Evolutionary conservation across 2,888 invertebrate species (phyloP).

Genomic region (Diachrysia chrysitis): DNA sequence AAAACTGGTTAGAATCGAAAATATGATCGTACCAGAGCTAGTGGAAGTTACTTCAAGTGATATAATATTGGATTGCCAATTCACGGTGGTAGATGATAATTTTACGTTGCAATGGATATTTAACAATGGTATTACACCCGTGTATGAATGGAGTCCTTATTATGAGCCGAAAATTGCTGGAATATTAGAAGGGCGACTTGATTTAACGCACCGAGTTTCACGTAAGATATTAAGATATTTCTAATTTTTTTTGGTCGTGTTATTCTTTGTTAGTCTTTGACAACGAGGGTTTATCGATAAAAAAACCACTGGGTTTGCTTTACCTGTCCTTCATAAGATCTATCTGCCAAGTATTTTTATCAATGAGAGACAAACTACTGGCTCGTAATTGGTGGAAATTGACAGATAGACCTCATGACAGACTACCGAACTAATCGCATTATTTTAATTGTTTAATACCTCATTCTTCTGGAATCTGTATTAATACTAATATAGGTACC

Average conservation of each 20-base stretch:
- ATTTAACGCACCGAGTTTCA: constrained; percentile 52
- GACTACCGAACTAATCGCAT: too few species aligned
- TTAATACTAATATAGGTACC: neutral
- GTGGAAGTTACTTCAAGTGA: constrained; percentile 55
- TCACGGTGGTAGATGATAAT: constrained; percentile 52
- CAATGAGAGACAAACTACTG: too few species aligned
- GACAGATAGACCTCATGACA: too few species aligned
- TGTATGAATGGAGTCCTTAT: constrained; percentile 63
- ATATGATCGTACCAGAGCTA: constrained; percentile 63
- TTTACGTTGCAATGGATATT: constrained; percentile 64
- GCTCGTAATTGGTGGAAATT: too few species aligned
- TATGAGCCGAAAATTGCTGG: constrained; percentile 52
- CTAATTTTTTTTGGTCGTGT: too few species aligned
- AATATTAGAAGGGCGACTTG: constrained; percentile 54
- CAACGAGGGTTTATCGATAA: too few species aligned
- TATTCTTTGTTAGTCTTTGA: neutral
- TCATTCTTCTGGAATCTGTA: neutral
- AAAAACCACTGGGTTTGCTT: too few species aligned
- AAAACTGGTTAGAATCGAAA: constrained; percentile 63
- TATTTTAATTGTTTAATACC: too few species aligned
- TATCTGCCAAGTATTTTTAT: too few species aligned
- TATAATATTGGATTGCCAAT: constrained; percentile 63
- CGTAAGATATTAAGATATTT: too few species aligned
- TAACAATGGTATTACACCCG: constrained; percentile 48
- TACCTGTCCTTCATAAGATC: too few species aligned